Evolutionary conservation across 2,888 invertebrate genomes (phyloP), one percentile per base, ranked within the genome.

Genomic region (Amblyjoppa proteus): DNA sequence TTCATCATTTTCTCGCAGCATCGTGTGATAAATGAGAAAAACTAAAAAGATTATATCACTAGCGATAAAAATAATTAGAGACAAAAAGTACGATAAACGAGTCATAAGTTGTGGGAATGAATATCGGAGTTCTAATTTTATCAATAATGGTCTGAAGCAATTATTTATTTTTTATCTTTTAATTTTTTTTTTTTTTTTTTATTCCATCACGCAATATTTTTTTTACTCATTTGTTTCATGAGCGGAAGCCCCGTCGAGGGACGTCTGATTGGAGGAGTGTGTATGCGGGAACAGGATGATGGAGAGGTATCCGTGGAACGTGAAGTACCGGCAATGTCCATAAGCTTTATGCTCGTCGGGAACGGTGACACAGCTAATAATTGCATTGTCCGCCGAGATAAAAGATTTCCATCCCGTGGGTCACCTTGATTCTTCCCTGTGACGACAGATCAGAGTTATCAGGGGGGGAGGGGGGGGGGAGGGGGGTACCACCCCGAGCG

Each of bases 1-100:
- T 53, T 56, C 11, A 75, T 74, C 49, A 82, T 68, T 49, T 51
- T 61, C 61, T 76, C 79, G 76, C 76, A 76, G 83, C 73, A 85
- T 83, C 83, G 68, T 80, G 76, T 82, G 71, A 49, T 28, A 34
- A 58, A 7, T 53, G n/a, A 68, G 28, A 61, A 68, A 79, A 78
- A 66, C 9, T 25, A 28, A 51, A 61, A 70, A 64, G 1, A 58
- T 58, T 9, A 34, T 38, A 7, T 56, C 31, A 64, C 34, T 16
- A 64, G 31, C 13, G 16, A 7, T 16, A 34, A 34, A 16, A 31
- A 49, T 25, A 13, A 38, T 58, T 58, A 16, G 11, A 61, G 13
- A 51, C 20, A 68, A 70, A 28, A 41, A 68, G 20, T 41, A 56
- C 71, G 7, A 80, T 56, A 64, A 71, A 71, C 16, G 6, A 75